phyloP scores from a whole-genome alignment of 2,888 invertebrate genomes.

The Sycophila texana region DNA sequence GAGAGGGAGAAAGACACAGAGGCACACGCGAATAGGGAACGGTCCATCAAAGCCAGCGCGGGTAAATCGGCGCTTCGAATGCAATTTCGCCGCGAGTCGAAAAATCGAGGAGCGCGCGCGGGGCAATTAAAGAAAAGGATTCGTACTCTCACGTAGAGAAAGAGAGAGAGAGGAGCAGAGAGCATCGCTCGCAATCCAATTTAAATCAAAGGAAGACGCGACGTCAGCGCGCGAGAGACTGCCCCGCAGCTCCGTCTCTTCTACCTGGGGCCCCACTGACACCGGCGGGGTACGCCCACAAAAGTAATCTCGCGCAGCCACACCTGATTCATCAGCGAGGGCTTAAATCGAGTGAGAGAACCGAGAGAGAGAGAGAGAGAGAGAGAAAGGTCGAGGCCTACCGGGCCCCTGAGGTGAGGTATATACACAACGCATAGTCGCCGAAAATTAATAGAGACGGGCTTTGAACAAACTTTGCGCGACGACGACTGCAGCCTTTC shows the following conservation, averaged over 20 bases:
- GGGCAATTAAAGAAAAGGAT: constrained; percentile 66
- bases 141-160: constrained; percentile 58
- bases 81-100: constrained; percentile 57
- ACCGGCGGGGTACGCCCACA: constrained; percentile 75
- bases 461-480: neutral
- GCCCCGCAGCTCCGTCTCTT: constrained; percentile 6
- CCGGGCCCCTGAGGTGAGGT: too few relatives aligned
- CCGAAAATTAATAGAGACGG: constrained; percentile 17
- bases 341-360: constrained; percentile 69
- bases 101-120: constrained; percentile 39
- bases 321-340: constrained; percentile 74
- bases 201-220: constrained; percentile 66
- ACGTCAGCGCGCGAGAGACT: constrained; percentile 48
- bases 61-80: constrained; percentile 52
- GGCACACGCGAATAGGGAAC: neutral
- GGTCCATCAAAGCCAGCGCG: constrained; percentile 40
- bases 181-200: constrained; percentile 64
- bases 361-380: constrained; percentile 26
- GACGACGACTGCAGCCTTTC: too few relatives aligned
- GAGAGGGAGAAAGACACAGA: neutral
- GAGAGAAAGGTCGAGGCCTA: constrained; percentile 4
- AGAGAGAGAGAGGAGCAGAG: constrained; percentile 41
- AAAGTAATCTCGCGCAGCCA: constrained; percentile 72
- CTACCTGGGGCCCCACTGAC: constrained; percentile 71
- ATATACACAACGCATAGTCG: too few relatives aligned